Percentiles rank a stretch among this genome's conserved stretches.
Conservation (phyloP, 2,113 vertebrate species). For the Anthoscopus minutus region DNA sequence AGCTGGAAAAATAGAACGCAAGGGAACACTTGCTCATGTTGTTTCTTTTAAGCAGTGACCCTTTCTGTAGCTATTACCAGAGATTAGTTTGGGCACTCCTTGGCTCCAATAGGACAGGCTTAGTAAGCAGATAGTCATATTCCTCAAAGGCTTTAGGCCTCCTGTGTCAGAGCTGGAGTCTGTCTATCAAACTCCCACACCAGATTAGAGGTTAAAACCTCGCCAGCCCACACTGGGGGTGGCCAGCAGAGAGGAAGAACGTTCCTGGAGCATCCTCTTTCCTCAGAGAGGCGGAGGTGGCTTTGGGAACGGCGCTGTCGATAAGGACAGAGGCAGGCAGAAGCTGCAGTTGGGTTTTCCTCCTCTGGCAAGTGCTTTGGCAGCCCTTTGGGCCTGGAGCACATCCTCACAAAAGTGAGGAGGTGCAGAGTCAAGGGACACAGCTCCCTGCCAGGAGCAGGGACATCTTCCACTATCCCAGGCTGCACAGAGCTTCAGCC, state of each 20-base stretch:
- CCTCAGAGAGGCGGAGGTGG: neutral
- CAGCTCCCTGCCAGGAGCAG: neutral
- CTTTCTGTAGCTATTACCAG: neutral
- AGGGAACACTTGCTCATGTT: neutral
- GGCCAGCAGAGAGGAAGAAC: neutral
- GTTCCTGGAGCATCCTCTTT: neutral
- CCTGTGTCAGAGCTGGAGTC: neutral
- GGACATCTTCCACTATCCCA: neutral
- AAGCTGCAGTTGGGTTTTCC: neutral
- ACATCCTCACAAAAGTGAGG: neutral
- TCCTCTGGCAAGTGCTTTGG: neutral
- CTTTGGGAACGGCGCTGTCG: neutral
- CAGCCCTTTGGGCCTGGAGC: neutral
- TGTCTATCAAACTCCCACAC: neutral
- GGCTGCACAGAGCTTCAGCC: neutral
- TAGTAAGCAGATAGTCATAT: neutral
- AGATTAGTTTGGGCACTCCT: neutral
- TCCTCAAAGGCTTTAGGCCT: neutral
- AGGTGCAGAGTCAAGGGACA: neutral
- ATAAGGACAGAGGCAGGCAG: neutral
- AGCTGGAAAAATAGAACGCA: neutral
- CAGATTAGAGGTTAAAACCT: neutral
- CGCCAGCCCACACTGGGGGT: fast-evolving
- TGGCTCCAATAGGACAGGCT: neutral
- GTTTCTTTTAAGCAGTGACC: neutral